A percentile compares a stretch with the other conserved stretches of the same genome.
Evolutionary conservation across 1,140 invertebrate genomes (phyloP).

Genomic region (Nylanderia fulva): DNA sequence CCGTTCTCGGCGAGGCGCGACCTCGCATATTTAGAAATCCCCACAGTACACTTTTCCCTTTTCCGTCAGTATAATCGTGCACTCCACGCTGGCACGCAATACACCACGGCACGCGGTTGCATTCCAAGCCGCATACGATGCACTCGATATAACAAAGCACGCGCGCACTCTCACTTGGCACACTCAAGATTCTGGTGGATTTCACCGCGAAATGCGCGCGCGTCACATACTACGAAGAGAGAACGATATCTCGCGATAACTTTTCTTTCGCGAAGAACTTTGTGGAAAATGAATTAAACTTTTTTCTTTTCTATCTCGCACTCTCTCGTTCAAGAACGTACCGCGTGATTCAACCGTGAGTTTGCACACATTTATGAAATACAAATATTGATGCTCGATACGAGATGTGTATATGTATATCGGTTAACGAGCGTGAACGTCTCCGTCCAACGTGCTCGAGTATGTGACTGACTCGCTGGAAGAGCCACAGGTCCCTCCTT

Average conservation of each 20-base stretch:
- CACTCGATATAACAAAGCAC: constrained; percentile 43
- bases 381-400: not conserved
- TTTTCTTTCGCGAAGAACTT: not conserved
- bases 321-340: constrained; percentile 8
- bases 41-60: constrained; percentile 33
- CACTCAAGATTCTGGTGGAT: not conserved
- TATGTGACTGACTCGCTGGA: constrained; percentile 71
- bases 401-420: not conserved
- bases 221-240: not conserved
- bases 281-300: not conserved
- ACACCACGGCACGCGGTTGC: constrained; percentile 27
- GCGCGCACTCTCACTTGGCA: constrained; percentile 29
- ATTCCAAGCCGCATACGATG: not conserved
- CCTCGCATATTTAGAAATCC: constrained; percentile 64
- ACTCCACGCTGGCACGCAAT: constrained; percentile 54
- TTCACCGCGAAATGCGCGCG: constrained; percentile 3
- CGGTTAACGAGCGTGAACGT: constrained; percentile 55
- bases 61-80: constrained; percentile 54
- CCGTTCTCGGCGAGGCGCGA: constrained; percentile 26
- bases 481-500: constrained; percentile 68
- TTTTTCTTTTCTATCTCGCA: not conserved
- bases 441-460: constrained; percentile 68
- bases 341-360: not conserved
- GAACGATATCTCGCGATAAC: not conserved
- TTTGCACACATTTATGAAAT: not conserved